Evolutionary conservation across 2,113 vertebrate genomes (phyloP).

Genomic region (Cheirogaleus medius): DNA sequence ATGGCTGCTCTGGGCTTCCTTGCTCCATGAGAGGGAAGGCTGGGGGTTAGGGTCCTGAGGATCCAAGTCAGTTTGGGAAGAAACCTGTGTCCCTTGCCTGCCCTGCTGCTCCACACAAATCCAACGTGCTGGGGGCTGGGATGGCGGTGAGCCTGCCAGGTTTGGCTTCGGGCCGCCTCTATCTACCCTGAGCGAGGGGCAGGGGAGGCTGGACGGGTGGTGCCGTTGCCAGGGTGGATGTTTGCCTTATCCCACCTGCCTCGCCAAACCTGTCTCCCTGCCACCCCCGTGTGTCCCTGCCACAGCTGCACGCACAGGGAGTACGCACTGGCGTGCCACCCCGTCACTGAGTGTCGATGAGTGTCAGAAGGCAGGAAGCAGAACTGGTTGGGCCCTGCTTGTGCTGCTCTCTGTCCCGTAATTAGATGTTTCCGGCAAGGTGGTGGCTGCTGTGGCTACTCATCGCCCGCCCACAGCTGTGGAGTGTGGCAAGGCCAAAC

Average conservation of each 20-base stretch:
- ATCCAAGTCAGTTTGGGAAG: neutral
- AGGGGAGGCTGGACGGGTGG: neutral
- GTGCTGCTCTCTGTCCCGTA: constrained; percentile 59
- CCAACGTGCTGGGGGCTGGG: neutral
- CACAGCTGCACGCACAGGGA: neutral
- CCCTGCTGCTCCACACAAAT: neutral
- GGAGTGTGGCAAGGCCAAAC: constrained; percentile 1
- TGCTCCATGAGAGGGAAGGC: neutral
- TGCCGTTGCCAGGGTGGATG: constrained; percentile 6
- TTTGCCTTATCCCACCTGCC: neutral
- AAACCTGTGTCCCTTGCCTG: neutral
- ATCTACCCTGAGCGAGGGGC: neutral
- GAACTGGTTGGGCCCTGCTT: constrained; percentile 60
- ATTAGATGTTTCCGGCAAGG: constrained; percentile 77
- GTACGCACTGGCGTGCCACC: neutral
- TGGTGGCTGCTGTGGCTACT: constrained; percentile 25
- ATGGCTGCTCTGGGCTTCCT: neutral
- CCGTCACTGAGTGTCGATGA: neutral
- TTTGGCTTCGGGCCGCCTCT: neutral
- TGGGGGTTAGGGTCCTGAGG: neutral
- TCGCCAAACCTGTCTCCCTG: constrained; percentile 53
- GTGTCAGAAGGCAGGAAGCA: constrained; percentile 52
- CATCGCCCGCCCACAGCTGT: constrained; percentile 41
- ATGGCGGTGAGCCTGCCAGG: neutral
- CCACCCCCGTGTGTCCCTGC: constrained; percentile 48